Evolutionary conservation across 2,113 vertebrate genomes (phyloP).

Genomic region (Strigops habroptila): DNA sequence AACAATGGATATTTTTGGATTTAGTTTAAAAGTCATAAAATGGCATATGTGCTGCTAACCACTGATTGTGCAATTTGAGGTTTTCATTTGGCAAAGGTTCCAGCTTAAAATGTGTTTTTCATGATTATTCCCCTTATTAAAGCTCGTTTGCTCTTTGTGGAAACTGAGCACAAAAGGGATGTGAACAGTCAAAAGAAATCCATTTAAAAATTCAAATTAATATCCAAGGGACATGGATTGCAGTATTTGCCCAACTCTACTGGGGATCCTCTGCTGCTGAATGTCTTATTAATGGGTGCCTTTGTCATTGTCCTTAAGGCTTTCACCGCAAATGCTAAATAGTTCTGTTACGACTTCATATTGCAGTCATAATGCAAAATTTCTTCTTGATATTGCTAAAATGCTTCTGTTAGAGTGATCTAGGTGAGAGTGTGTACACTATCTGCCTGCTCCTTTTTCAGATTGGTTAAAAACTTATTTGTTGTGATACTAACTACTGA

Average conservation of each 20-base stretch:
- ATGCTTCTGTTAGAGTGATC: neutral
- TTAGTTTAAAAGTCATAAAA: neutral
- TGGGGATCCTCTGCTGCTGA: neutral
- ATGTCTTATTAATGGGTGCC: neutral
- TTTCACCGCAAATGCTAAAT: neutral
- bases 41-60: neutral
- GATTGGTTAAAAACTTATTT: neutral
- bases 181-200: constrained; percentile 29
- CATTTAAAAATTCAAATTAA: constrained; percentile 48
- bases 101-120: constrained; percentile 58
- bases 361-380: neutral
- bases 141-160: constrained; percentile 48
- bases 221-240: constrained; percentile 37
- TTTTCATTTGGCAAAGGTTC: constrained; percentile 56
- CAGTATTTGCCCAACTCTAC: constrained; percentile 10
- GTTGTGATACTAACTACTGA: neutral
- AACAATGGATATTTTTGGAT: neutral
- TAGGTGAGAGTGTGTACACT: neutral
- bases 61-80: neutral
- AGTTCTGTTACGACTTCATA: neutral
- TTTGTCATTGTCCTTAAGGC: constrained; percentile 43
- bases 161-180: constrained; percentile 50
- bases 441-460: neutral
- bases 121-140: constrained; percentile 60
- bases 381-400: neutral